phyloP scores from a whole-genome alignment of 2,888 invertebrate genomes.

The Drosophila mercatorum region DNA sequence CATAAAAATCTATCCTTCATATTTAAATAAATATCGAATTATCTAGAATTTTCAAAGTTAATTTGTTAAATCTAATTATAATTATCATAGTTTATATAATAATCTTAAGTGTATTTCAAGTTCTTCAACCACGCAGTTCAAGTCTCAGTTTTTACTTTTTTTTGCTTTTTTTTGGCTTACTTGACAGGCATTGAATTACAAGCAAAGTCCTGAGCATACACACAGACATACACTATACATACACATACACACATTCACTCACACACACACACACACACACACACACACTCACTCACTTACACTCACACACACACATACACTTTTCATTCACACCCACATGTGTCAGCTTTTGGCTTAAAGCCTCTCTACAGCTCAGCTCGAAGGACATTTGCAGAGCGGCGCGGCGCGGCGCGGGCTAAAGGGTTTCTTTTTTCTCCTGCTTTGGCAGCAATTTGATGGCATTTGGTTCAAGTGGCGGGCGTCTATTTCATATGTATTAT shows the following conservation, averaged over 20 bases:
- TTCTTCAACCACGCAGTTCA: neutral
- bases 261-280: neutral
- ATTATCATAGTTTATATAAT: too few relatives aligned
- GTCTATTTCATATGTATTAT: slow-evolving; percentile 65
- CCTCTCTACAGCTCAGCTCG: slow-evolving; percentile 39
- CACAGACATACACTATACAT: slow-evolving; percentile 3
- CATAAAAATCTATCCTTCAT: too few relatives aligned
- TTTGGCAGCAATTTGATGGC: slow-evolving; percentile 68
- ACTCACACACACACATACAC: neutral
- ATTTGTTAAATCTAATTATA: too few relatives aligned
- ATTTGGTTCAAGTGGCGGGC: slow-evolving; percentile 64
- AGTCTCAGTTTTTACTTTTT: slow-evolving; percentile 7
- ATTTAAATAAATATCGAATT: too few relatives aligned
- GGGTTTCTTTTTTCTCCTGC: slow-evolving; percentile 21
- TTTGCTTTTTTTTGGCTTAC: slow-evolving; percentile 11
- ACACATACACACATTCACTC: slow-evolving; percentile 9
- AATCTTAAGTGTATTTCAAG: neutral
- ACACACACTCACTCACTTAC: neutral
- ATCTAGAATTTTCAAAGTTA: too few relatives aligned
- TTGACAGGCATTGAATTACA: slow-evolving; percentile 69
- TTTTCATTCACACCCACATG: slow-evolving; percentile 3
- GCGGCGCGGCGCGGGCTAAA: neutral
- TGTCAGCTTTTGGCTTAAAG: slow-evolving; percentile 54
- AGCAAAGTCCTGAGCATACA: slow-evolving; percentile 45
- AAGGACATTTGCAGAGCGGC: slow-evolving; percentile 28